A percentile compares a stretch with the other conserved stretches of the same genome.
These are phyloP conservation scores for Erebia palarica DNA, from an alignment of 2,888 invertebrate species.

Conservation along the genomic window DNA sequence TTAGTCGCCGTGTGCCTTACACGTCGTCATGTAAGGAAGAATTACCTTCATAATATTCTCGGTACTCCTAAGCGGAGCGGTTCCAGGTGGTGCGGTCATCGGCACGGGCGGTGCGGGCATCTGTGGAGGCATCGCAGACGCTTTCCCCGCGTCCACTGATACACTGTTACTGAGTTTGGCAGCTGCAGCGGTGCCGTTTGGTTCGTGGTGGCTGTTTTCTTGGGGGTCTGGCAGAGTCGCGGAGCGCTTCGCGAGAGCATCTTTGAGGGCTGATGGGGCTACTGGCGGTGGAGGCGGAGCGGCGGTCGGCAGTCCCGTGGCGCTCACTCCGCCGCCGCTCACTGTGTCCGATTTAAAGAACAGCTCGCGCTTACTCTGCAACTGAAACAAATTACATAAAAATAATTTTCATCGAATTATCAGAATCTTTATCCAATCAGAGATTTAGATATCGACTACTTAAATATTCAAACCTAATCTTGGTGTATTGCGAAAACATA, in stretches of 20 bases:
- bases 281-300: conserved; percentile 75
- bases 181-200: conserved; percentile 65
- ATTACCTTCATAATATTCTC: conserved; percentile 75
- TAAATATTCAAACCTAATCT: too few relatives aligned
- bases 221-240: conserved; percentile 72
- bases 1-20: too few relatives aligned
- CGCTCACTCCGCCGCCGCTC: conserved; percentile 76
- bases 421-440: not conserved
- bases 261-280: conserved; percentile 78
- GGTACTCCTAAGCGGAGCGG: conserved; percentile 68
- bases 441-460: too few relatives aligned
- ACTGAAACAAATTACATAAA: conserved; percentile 72
- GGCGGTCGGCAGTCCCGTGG: conserved; percentile 63
- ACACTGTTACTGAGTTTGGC: conserved; percentile 73
- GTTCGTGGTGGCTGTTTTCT: conserved; percentile 77
- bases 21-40: too few relatives aligned
- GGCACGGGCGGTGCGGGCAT: conserved; percentile 77
- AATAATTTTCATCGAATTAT: not conserved
- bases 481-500: too few relatives aligned
- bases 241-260: conserved; percentile 73
- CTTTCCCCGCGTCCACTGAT: conserved; percentile 68
- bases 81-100: conserved; percentile 57
- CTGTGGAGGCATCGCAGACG: conserved; percentile 70
- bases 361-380: conserved; percentile 93
- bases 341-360: conserved; percentile 90